Base-by-base conservation (phyloP, 2,888 invertebrate genomes). In the Ecliptopera silaceata region DNA sequence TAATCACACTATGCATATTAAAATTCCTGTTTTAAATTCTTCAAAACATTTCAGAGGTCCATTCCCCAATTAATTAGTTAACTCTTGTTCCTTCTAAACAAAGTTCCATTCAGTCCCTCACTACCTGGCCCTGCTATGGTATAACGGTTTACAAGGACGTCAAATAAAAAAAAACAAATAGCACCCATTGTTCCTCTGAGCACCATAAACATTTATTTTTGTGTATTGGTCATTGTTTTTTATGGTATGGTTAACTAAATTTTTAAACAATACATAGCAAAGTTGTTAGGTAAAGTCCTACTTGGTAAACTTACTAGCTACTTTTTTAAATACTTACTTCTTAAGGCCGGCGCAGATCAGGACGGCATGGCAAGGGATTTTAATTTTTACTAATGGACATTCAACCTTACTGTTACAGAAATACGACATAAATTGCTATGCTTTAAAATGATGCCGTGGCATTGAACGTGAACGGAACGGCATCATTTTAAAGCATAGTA, bases 151-250 rank as follows among this genome's bases (percentile, higher is more conserved):
- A 56, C 76, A 77, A 80, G 79, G 81, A 75, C 74, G 70, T 57
- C 55, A 54, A 52, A 63, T 63, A 77, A 79, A 80, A 26, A 76
- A 79, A 60, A 61, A 66, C 72, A 80, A 78, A 77, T 73, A 68
- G 70, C 71, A 61, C 48, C 82, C 79, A 84, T 86, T 86, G 84
- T 86, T 80, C 71, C 75, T 59, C 59, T 56, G 75, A 78, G 75
- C 74, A 77, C 75, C 75, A 80, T 82, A 75, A 81, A 79, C 75
- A 65, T 62, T 62, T 64, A 62, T 62, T 64, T 54, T 51, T 63
- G 61, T 61, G 57, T 59, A 43, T 39, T 32, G 42, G 38, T 60
- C 57, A 58, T 61, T 58, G 58, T 60, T 69, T 64, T 70, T 47
- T 26, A 45, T 39, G 31, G 18, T 47, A 34, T 48, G 34, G 17